Percentiles rank a stretch among this genome's conserved stretches.
Evolutionary conservation across 2,113 vertebrate species (phyloP).

Genomic region (Calidris pygmaea): DNA sequence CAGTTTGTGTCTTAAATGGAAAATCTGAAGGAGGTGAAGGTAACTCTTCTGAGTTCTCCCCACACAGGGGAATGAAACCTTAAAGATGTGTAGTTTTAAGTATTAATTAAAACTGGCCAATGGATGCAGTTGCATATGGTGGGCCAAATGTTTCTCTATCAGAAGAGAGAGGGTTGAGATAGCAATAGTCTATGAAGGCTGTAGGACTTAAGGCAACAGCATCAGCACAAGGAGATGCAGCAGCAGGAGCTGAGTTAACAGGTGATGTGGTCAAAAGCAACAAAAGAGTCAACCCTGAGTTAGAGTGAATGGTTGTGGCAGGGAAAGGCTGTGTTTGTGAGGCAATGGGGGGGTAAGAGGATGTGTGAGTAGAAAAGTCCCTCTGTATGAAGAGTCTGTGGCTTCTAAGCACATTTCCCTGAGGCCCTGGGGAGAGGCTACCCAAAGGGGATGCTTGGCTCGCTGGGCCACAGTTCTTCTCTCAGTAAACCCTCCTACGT

Average conservation of each 20-base stretch:
- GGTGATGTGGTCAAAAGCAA: background rate
- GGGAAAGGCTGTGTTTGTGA: background rate
- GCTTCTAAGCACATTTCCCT: background rate
- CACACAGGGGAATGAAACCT: background rate
- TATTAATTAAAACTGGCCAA: background rate
- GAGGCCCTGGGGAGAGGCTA: background rate
- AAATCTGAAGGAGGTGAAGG: background rate
- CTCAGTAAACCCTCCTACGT: background rate
- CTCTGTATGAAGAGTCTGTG: background rate
- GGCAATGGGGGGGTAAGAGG: background rate
- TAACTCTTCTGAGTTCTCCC: background rate
- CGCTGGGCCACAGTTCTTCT: background rate
- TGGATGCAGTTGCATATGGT: background rate
- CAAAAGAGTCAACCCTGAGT: background rate
- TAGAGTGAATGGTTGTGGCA: background rate
- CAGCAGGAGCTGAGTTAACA: background rate
- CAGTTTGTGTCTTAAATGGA: background rate
- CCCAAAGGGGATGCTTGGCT: background rate
- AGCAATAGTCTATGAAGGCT: background rate
- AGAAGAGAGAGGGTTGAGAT: background rate
- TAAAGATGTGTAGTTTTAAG: background rate
- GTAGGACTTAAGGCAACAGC: background rate
- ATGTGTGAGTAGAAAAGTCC: background rate
- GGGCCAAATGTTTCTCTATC: background rate
- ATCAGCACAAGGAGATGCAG: background rate